These are phyloP conservation scores for Thyatira batis DNA, from an alignment of 2,888 invertebrate species.

Conservation along the genomic window DNA sequence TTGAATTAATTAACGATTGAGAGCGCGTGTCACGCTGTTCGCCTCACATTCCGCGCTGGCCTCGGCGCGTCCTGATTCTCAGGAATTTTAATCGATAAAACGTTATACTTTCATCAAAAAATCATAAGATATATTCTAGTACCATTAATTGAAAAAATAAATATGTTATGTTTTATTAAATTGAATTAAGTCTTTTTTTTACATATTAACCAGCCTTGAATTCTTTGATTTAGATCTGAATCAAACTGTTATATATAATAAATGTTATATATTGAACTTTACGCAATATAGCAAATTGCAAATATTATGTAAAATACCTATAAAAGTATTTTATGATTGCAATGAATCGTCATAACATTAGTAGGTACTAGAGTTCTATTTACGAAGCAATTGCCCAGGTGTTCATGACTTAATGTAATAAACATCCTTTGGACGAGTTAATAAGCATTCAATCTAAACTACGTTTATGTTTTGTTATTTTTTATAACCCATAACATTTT, in stretches of 20 bases:
- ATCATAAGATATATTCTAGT: neutral
- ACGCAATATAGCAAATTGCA: neutral
- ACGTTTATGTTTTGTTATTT: constrained; percentile 14
- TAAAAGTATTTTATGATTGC: neutral
- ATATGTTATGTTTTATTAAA: no score
- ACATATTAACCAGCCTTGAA: no score
- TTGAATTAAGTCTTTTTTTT: no score
- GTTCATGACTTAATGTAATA: constrained; percentile 28
- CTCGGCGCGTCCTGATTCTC: constrained; percentile 65
- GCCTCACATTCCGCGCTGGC: constrained; percentile 66
- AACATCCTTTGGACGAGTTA: constrained; percentile 18
- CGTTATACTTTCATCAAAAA: constrained; percentile 54
- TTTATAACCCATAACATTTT: constrained; percentile 17
- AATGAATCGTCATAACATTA: neutral
- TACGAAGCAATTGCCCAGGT: constrained; percentile 33
- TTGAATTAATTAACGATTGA: constrained; percentile 79
- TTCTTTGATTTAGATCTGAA: no score
- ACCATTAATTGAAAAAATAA: no score
- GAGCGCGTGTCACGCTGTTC: constrained; percentile 73
- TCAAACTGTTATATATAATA: no score
- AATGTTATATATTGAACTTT: neutral
- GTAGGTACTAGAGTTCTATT: constrained; percentile 21
- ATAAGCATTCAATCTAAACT: constrained; percentile 7
- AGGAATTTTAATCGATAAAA: constrained; percentile 66
- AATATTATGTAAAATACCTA: neutral